Conservation (phyloP, 2,797 vertebrate species). For the Smutsia gigantea region DNA sequence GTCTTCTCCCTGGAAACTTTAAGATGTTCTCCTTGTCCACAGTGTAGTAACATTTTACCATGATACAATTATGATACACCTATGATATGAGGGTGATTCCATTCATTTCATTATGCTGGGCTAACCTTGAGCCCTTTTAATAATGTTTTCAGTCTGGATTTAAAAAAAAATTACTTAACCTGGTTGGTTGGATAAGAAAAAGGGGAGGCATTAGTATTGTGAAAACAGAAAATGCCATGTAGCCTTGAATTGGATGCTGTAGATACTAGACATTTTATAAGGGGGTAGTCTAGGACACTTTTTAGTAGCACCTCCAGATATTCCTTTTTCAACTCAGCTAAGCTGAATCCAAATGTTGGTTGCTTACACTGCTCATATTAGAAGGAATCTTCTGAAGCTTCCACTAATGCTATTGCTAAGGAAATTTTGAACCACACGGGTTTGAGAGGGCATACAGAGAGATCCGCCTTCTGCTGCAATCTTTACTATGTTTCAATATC, state of each 20-base stretch:
- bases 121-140: not conserved
- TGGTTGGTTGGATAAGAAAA: not conserved
- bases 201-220: not conserved
- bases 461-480: no score
- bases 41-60: not conserved
- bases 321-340: no score
- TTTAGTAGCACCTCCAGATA: no score
- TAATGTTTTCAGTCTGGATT: not conserved
- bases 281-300: not conserved
- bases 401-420: no score
- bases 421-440: no score
- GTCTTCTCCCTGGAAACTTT: not conserved
- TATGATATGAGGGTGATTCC: not conserved
- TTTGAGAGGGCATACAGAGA: no score
- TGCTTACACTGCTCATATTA: no score
- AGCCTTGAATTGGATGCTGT: not conserved
- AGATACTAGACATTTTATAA: not conserved
- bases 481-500: no score
- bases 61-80: not conserved
- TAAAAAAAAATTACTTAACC: not conserved
- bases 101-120: not conserved
- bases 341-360: no score
- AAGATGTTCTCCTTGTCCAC: not conserved
- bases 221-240: not conserved
- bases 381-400: no score